Percentiles rank a stretch among this genome's conserved stretches.
Conservation (phyloP, 2,113 vertebrate genomes). For the Craseonycteris thonglongyai region DNA sequence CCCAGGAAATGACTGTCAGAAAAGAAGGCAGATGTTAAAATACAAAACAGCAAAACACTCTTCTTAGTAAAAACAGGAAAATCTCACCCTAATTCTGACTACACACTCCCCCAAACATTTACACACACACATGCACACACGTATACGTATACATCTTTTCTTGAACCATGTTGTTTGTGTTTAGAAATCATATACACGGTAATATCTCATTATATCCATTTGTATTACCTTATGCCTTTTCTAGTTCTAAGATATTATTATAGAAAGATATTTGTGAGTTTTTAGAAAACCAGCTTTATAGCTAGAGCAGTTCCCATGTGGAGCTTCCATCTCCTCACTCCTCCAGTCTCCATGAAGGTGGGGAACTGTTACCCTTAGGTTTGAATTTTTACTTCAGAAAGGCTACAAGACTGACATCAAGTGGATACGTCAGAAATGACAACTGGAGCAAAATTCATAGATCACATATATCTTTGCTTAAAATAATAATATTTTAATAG, state of each 20-base stretch:
- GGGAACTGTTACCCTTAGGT: neutral
- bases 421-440: slow-evolving; percentile 40
- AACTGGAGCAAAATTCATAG: neutral
- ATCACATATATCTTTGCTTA: neutral
- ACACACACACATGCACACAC: neutral
- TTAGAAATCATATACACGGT: neutral
- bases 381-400: slow-evolving; percentile 39
- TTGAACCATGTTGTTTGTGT: neutral
- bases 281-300: neutral
- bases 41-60: slow-evolving; percentile 48
- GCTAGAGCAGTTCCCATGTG: neutral
- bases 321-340: neutral
- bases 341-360: neutral
- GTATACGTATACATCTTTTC: too few species aligned
- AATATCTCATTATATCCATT: neutral
- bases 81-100: neutral
- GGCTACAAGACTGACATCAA: slow-evolving; percentile 59
- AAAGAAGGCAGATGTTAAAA: slow-evolving; percentile 64
- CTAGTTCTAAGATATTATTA: neutral
- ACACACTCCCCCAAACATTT: neutral
- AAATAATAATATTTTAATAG: neutral
- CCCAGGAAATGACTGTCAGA: slow-evolving; percentile 60
- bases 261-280: neutral
- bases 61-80: slow-evolving; percentile 52
- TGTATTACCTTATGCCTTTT: neutral